Percentiles rank a stretch among this genome's conserved stretches.
Evolutionary conservation across 2,888 invertebrate genomes (phyloP).

Genomic region (Pediacus dermestoides): DNA sequence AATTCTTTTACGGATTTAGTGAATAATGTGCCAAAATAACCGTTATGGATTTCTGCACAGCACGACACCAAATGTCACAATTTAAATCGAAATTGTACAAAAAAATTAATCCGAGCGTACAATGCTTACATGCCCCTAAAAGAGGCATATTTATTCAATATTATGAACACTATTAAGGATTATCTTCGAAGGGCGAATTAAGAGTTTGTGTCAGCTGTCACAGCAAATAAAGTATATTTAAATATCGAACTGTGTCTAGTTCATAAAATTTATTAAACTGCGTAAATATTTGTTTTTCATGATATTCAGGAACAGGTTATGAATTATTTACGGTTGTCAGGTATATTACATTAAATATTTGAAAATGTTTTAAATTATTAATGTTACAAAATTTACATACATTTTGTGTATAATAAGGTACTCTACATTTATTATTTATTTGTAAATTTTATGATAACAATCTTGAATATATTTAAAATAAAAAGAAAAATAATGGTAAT

Average conservation of each 20-base stretch:
- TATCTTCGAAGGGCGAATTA: slow-evolving; percentile 18
- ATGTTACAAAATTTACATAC: too few species aligned
- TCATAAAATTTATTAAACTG: too few species aligned
- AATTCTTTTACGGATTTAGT: slow-evolving; percentile 10
- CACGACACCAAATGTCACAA: slow-evolving; percentile 40
- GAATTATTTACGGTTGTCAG: too few species aligned
- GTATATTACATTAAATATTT: too few species aligned
- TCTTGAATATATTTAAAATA: slow-evolving; percentile 27
- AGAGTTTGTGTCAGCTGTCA: slow-evolving; percentile 9
- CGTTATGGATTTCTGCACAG: slow-evolving; percentile 40
- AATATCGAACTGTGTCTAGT: too few species aligned
- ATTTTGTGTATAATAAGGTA: too few species aligned
- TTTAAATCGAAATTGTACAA: slow-evolving; percentile 41
- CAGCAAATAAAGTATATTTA: too few species aligned
- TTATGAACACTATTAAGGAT: slow-evolving; percentile 36
- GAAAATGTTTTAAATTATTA: too few species aligned
- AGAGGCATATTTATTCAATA: slow-evolving; percentile 43
- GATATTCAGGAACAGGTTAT: too few species aligned
- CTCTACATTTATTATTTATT: too few species aligned
- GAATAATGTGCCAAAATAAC: slow-evolving; percentile 38
- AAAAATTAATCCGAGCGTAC: slow-evolving; percentile 42
- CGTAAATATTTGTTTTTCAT: too few species aligned
- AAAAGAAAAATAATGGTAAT: slow-evolving; percentile 21
- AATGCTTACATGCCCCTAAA: slow-evolving; percentile 36
- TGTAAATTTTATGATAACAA: slow-evolving; percentile 19